Base-by-base conservation (phyloP, 2,113 vertebrate genomes). In the Shinisaurus crocodilurus region DNA sequence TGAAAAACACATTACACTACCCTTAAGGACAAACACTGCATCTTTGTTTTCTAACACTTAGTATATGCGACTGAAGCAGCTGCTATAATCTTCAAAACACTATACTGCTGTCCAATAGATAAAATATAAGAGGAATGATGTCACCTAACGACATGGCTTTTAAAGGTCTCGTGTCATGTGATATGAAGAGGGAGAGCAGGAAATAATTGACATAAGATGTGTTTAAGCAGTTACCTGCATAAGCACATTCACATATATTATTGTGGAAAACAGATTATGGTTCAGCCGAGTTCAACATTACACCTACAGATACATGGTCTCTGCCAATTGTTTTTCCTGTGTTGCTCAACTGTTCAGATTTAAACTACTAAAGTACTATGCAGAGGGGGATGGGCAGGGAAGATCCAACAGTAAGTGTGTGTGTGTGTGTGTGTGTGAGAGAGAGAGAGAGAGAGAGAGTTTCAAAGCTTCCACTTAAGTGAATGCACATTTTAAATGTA, bases 221-320 rank as follows among this genome's bases (percentile, higher is more conserved):
- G 83, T 20, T 92, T 86, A 89, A 89, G 91, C 32, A 86, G 29
- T 86, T 86, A 34, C 72, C 88, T 90, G 67, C 79, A 0, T 43
- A 91, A 90, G 25, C 79, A 60, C 40, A 89, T 92, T 77, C 23
- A 85, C 50, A 79, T 1, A 20, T 86, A 57, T 63, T 63, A 88
- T 27, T 77, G 74, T 85, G 76, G 57, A 91, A 94, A 91, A 88
- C 18, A 92, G 81, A 80, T 37, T 90, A 76, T 67, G n/a, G 18
- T 65, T 43, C 57, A 92, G 43, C 91, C 69, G 95, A 95, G 93
- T 85, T 32, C n/a, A 93, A 27, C 5, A 79, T 92, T 65, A 86
- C 45, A 89, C 32, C 91, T 92, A 88, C 1, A 77, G 88, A 86
- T 88, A 27, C n/a, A 90, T n/a, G 5, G 75, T 10, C 77, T 1